phyloP scores from a whole-genome alignment of 2,113 vertebrate species.

The Mustela lutreola region DNA sequence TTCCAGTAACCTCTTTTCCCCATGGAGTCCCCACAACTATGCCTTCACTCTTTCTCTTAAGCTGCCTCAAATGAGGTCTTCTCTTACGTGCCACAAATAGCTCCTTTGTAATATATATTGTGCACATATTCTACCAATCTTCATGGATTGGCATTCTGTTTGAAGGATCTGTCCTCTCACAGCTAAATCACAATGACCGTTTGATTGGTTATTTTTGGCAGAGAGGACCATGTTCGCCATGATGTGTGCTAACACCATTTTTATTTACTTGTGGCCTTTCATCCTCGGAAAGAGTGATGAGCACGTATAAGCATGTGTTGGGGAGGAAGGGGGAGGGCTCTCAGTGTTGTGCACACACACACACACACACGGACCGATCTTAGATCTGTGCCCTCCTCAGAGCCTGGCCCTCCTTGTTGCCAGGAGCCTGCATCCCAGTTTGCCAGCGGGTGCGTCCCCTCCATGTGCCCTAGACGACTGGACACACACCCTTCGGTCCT shows the following conservation, averaged over 20 bases:
- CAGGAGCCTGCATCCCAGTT: background rate
- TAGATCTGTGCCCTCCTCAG: background rate
- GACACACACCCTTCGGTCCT: background rate
- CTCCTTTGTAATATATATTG: background rate
- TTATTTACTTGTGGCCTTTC: background rate
- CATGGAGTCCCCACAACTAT: fast-evolving
- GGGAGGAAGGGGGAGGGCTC: fast-evolving
- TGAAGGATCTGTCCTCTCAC: background rate
- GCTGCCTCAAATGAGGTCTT: background rate
- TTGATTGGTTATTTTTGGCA: background rate
- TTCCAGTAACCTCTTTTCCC: background rate
- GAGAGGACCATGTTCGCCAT: background rate
- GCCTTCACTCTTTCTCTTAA: background rate
- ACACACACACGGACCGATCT: background rate
- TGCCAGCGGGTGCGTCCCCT: background rate
- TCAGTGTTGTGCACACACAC: background rate
- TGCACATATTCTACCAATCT: background rate
- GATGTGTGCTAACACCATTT: background rate
- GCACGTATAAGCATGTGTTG: background rate
- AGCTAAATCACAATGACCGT: background rate
- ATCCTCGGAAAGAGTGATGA: background rate
- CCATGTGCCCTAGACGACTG: background rate
- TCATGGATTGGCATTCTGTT: background rate
- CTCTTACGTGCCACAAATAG: background rate
- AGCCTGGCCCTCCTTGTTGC: background rate